Percentiles rank a stretch among this genome's conserved stretches.
Evolutionary conservation across 2,888 invertebrate species (phyloP).

Genomic region (Exocentrus adspersus): DNA sequence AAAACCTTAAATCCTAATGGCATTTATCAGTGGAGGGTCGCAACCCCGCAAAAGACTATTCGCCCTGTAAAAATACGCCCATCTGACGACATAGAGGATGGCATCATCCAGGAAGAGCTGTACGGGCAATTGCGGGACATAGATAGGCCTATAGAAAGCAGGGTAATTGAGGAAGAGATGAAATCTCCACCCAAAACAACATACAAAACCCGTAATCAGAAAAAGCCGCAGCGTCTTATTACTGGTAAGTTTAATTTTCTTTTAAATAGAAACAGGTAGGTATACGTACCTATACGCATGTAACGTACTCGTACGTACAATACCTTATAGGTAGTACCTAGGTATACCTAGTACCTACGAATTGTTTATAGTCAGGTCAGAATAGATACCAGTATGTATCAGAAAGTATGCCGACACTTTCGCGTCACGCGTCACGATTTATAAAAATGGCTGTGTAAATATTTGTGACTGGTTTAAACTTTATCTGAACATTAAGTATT

Average conservation of each 20-base stretch:
- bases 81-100: constrained; percentile 43
- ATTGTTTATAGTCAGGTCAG: too few species aligned
- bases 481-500: constrained; percentile 31
- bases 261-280: not conserved
- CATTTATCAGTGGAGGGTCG: constrained; percentile 49
- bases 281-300: too few species aligned
- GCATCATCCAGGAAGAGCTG: constrained; percentile 49
- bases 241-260: constrained; percentile 65
- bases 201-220: constrained; percentile 1
- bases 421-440: constrained; percentile 34
- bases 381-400: too few species aligned
- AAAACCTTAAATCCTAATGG: constrained; percentile 53
- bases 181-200: constrained; percentile 13
- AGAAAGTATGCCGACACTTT: constrained; percentile 10
- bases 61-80: constrained; percentile 44
- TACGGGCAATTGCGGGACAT: constrained; percentile 50
- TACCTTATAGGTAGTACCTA: too few species aligned
- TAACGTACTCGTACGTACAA: too few species aligned
- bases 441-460: constrained; percentile 47
- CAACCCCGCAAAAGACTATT: constrained; percentile 43
- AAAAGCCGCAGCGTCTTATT: constrained; percentile 67
- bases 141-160: constrained; percentile 42
- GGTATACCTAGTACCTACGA: too few species aligned
- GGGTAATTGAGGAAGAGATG: constrained; percentile 32
- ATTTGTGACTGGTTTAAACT: constrained; percentile 36